Evolutionary conservation across 1,140 invertebrate genomes (phyloP).

Genomic region (Danaus plexippus): DNA sequence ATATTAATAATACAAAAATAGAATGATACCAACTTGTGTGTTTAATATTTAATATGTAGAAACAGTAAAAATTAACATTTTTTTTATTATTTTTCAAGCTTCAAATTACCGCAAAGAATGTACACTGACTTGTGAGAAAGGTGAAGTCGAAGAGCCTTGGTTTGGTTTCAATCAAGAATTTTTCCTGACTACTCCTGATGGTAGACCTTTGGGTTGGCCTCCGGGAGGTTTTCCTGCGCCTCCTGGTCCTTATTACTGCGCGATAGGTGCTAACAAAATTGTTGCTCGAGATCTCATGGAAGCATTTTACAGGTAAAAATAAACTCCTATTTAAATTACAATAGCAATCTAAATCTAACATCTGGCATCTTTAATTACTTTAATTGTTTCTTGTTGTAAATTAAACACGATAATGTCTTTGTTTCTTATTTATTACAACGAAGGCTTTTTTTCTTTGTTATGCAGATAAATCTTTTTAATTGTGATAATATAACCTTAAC

Average conservation of each 20-base stretch:
- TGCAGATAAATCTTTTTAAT: too few species aligned
- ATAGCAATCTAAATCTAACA: too few species aligned
- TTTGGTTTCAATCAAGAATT: slow-evolving; percentile 94
- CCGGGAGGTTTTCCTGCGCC: slow-evolving; percentile 82
- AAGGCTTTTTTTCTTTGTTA: too few species aligned
- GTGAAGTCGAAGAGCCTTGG: slow-evolving; percentile 88
- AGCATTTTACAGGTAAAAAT: slow-evolving; percentile 77
- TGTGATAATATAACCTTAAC: too few species aligned
- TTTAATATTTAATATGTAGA: too few species aligned
- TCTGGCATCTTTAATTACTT: too few species aligned
- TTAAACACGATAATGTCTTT: too few species aligned
- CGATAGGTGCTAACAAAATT: slow-evolving; percentile 94
- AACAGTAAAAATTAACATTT: neutral
- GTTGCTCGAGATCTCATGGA: slow-evolving; percentile 95
- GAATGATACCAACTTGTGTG: too few species aligned
- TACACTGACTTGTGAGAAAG: slow-evolving; percentile 80
- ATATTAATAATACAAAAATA: too few species aligned
- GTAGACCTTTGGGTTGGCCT: slow-evolving; percentile 89
- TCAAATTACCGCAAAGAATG: slow-evolving; percentile 86
- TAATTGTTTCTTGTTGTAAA: too few species aligned
- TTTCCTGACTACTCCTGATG: slow-evolving; percentile 84
- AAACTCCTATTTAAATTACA: too few species aligned
- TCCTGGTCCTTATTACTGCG: slow-evolving; percentile 78
- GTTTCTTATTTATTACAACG: too few species aligned
- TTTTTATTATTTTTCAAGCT: slow-evolving; percentile 28